Evolutionary conservation across 2,888 invertebrate genomes (phyloP), one percentile per base, ranked within the genome.

Genomic region (Dicranocentrus wangi): DNA sequence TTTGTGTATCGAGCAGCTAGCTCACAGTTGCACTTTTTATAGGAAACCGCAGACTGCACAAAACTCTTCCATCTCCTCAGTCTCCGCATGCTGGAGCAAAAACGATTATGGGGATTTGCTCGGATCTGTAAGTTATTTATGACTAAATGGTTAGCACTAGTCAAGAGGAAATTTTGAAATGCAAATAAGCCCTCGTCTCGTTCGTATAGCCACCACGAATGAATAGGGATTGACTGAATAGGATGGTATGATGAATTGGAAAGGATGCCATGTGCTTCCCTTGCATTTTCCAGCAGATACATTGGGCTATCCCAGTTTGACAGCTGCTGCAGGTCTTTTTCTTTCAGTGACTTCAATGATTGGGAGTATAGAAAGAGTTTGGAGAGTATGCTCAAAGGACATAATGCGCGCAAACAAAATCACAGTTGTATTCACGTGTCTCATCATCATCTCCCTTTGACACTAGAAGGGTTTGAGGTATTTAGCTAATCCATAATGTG

Each of bases 141-240:
- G 28, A 66, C 69, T 68, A 68, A 76, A 76, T 61, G 60, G 43
- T 55, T 66, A 42, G 73, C 53, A 69, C 51, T 61, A 21, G 68
- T 58, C 61, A 21, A 63, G 43, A 63, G 43, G 32, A 58, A 25
- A 27, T 77, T 77, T 77, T 70, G 77, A 78, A 70, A 78, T 78
- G 77, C 77, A 78, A 78, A 78, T 78, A 78, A 78, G 77, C 77
- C 55, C 69, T 15, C n/a, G n/a, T n/a, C n/a, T n/a, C n/a, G n/a
- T n/a, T n/a, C n/a, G n/a, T n/a, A n/a, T n/a, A n/a, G n/a, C 61
- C 61, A 61, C 25, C 25, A 61, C 42, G 23, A 55, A 23, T 3
- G 42, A 39, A 21, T 1, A 21, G 47, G 58, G 42, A 68, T 61
- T 76, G 68, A 76, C 55, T 76, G 76, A 76, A 69, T 76, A 28